Evolutionary conservation across 2,797 vertebrate species (phyloP), one percentile per base, ranked within the genome.

Genomic region (Zenarchopterus dispar): DNA sequence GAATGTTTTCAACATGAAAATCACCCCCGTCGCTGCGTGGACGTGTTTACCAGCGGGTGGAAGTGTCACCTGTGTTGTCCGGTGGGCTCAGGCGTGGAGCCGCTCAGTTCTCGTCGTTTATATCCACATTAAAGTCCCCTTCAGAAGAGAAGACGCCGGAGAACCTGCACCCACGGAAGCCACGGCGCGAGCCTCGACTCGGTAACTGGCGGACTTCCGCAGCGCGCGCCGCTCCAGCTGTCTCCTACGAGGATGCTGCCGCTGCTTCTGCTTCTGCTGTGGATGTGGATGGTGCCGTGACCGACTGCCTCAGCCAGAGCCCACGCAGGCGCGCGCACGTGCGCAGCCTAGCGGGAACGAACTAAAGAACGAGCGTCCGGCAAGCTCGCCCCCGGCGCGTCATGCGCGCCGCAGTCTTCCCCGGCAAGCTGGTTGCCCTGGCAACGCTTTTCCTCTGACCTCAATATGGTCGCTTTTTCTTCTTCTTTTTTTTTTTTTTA

Each of bases 401-500:
- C 85, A 80, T 88, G 83, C 81, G 83, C 83, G 80, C 82, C 77
- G 86, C 88, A 82, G 82, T 91, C 86, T 81, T 86, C 84, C 76
- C 82, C 72, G 82, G 79, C 77, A 80, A 84, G 85, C 85, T 44
- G 84, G 90, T 92, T 81, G 86, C 86, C 88, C 49, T 88, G 88
- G 90, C 89, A 93, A 93, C 91, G 88, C 89, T 88, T 84, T 45
- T 78, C 81, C 75, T 77, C 82, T 90, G 87, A 90, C 90, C 88
- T 90, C 86, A 89, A 89, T 91, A 87, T 81, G 71, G 63, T 77
- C 55, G 72, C 68, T 63, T 56, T 75, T 72, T 66, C 62, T 47
- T 42, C 13, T 6, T 41, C 21, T 15, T 17, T 42, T 42, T 45
- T 19, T n/a, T 43, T 19, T 15, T 45, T 8, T 28, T 8, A 8